These are phyloP conservation scores for Ctenicera cuprea DNA, from an alignment of 2,888 invertebrate species.

Conservation along the genomic window DNA sequence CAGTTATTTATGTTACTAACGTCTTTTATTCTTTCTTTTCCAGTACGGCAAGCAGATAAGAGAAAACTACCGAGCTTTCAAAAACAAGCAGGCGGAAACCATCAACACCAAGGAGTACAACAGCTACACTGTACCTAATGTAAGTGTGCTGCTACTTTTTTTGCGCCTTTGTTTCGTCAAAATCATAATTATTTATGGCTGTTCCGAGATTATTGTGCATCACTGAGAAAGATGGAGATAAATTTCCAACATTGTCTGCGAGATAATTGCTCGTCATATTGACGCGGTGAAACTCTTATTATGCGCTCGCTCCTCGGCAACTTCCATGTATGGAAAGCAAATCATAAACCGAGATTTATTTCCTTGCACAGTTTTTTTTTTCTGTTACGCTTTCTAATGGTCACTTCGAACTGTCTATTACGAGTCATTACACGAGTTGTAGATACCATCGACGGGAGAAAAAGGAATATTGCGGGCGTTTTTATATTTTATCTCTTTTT, in stretches of 20 bases:
- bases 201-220: neutral
- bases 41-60: constrained; percentile 79
- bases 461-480: too few species aligned
- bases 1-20: neutral
- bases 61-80: constrained; percentile 78
- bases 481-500: too few species aligned
- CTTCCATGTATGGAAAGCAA: constrained; percentile 35
- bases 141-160: constrained; percentile 67
- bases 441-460: too few species aligned
- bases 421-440: neutral
- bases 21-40: constrained; percentile 64
- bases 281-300: constrained; percentile 28
- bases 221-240: constrained; percentile 12
- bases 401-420: constrained; percentile 7
- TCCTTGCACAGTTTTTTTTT: constrained; percentile 27
- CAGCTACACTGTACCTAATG: constrained; percentile 74
- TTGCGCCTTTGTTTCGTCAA: constrained; percentile 9
- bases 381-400: constrained; percentile 38
- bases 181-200: constrained; percentile 3
- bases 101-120: constrained; percentile 73
- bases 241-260: constrained; percentile 26
- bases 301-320: constrained; percentile 25
- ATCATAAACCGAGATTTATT: constrained; percentile 41
- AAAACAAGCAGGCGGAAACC: constrained; percentile 74
- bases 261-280: constrained; percentile 34